Conservation (phyloP, 2,113 vertebrate species). For the Grus americana region DNA sequence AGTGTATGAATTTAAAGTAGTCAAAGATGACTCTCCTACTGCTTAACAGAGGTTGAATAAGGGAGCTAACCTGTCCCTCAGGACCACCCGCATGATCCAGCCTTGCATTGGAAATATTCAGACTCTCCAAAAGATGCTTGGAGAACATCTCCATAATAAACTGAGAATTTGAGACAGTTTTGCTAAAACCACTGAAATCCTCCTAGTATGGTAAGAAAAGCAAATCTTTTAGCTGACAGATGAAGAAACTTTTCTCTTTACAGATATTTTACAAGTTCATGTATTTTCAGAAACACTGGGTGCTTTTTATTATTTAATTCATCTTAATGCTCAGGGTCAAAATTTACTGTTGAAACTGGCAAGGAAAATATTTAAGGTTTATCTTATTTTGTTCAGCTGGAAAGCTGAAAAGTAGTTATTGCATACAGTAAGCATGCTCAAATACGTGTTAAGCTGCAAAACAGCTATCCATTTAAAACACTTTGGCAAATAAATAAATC, state of each 20-base stretch:
- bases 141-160: background rate
- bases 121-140: background rate
- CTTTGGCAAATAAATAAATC: background rate
- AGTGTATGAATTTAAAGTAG: too few species aligned
- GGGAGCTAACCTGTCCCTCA: background rate
- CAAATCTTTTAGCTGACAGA: background rate
- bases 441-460: background rate
- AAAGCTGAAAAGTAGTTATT: background rate
- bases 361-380: background rate
- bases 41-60: too few species aligned
- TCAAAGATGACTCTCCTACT: background rate
- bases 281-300: background rate
- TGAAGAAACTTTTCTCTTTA: background rate
- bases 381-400: background rate
- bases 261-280: background rate
- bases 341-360: background rate
- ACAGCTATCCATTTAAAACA: background rate
- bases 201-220: background rate
- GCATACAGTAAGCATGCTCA: background rate
- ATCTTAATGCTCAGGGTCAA: background rate
- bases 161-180: background rate
- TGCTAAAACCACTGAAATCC: background rate
- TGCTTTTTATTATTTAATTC: background rate
- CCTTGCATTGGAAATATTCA: background rate
- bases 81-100: background rate